phyloP scores from a whole-genome alignment of 2,797 vertebrate species.

The Linurgus olivaceus region DNA sequence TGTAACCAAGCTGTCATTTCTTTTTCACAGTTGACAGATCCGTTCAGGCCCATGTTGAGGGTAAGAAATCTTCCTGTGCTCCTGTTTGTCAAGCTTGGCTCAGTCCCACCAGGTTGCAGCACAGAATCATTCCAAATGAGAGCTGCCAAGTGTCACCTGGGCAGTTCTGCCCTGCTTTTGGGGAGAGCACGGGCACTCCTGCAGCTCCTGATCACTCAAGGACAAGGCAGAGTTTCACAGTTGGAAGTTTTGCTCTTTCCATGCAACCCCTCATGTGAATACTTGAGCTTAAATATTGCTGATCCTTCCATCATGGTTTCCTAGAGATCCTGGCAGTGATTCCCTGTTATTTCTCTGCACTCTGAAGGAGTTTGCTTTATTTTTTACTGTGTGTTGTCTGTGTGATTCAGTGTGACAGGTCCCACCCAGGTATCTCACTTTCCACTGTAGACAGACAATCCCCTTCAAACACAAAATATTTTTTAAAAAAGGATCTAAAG shows the following conservation, averaged over 20 bases:
- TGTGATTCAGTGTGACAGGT: not conserved
- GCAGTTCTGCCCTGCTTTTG: not conserved
- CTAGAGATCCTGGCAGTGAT: not conserved
- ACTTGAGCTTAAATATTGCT: not conserved
- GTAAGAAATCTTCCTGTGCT: constrained; percentile 82
- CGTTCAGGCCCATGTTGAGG: constrained; percentile 96
- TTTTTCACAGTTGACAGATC: constrained; percentile 92
- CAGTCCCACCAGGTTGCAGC: constrained; percentile 42
- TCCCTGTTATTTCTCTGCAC: not conserved
- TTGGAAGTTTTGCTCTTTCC: not conserved
- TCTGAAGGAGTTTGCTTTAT: not conserved
- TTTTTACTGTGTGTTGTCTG: not conserved
- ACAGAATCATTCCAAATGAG: constrained; percentile 42
- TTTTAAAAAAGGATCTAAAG: not conserved
- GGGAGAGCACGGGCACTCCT: not conserved
- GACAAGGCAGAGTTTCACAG: not conserved
- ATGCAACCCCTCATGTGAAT: accelerated
- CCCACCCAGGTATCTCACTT: not conserved
- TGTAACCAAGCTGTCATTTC: constrained; percentile 84
- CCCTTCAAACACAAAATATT: not conserved
- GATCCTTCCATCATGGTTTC: accelerated
- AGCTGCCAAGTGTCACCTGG: not conserved
- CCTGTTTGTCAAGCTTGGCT: constrained; percentile 49
- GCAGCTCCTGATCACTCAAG: not conserved
- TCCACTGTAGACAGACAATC: not conserved